These are phyloP conservation scores for Noctua janthina DNA, from an alignment of 2,888 invertebrate species.

Conservation along the genomic window DNA sequence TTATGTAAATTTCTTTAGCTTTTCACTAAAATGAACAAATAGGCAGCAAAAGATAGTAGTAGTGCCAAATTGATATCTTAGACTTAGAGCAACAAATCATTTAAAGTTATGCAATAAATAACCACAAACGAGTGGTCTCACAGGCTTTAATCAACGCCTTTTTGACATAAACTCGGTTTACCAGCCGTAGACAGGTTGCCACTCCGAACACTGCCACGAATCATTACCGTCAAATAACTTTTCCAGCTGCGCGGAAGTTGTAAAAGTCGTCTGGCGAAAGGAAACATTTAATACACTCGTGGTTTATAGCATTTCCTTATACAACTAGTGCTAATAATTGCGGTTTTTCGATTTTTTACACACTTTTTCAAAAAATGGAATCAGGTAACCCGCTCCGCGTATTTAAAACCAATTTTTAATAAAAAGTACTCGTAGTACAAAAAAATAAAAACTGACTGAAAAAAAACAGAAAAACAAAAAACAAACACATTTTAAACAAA, in stretches of 20 bases:
- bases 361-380: neutral
- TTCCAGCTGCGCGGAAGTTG: constrained; percentile 31
- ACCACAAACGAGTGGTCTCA: constrained; percentile 6
- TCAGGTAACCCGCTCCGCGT: neutral
- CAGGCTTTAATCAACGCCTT: constrained; percentile 19
- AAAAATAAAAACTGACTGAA: too few species aligned
- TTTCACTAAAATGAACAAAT: neutral
- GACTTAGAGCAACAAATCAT: neutral
- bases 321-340: neutral
- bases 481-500: too few species aligned
- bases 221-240: constrained; percentile 34
- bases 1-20: too few species aligned
- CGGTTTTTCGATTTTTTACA: neutral
- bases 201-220: constrained; percentile 23
- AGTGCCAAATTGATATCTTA: neutral
- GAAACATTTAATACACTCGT: constrained; percentile 31
- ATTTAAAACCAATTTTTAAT: neutral
- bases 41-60: neutral
- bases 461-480: too few species aligned
- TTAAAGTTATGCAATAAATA: constrained; percentile 7
- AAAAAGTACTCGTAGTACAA: too few species aligned
- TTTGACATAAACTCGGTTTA: constrained; percentile 10
- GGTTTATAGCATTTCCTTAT: constrained; percentile 24
- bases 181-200: constrained; percentile 12
- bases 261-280: constrained; percentile 19